These are phyloP conservation scores for Drosophila siamana DNA, from an alignment of 2,888 invertebrate species.

Conservation along the genomic window DNA sequence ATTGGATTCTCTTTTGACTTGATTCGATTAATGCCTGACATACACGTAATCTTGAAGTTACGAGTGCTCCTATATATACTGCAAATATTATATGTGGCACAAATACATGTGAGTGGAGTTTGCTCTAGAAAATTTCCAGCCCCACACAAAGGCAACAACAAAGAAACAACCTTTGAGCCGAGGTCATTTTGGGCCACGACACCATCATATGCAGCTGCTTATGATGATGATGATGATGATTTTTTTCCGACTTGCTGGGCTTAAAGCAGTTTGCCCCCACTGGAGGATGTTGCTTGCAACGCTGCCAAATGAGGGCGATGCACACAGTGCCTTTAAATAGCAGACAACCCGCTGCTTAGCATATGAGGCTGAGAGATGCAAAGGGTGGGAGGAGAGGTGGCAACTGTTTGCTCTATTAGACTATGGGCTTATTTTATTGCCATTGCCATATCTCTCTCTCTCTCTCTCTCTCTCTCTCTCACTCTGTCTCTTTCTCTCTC, in stretches of 20 bases:
- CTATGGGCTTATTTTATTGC: constrained; percentile 44
- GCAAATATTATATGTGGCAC: constrained; percentile 5
- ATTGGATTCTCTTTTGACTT: constrained; percentile 31
- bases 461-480: too few relatives aligned
- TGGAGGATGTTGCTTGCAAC: neutral
- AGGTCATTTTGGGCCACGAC: constrained; percentile 34
- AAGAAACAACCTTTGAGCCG: constrained; percentile 33
- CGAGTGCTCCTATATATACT: constrained; percentile 8
- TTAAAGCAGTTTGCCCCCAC: constrained; percentile 33
- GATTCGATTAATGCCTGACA: constrained; percentile 60
- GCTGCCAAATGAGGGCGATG: constrained; percentile 52
- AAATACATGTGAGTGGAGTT: neutral
- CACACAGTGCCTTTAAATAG: constrained; percentile 67
- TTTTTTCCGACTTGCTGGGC: constrained; percentile 11
- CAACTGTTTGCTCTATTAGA: constrained; percentile 57
- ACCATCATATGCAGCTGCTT: constrained; percentile 37
- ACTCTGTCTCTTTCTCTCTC: neutral
- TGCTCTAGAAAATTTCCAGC: constrained; percentile 4
- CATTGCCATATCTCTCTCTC: constrained; percentile 20
- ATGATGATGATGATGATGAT: neutral
- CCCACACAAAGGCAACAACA: constrained; percentile 5
- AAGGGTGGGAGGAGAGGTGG: constrained; percentile 10
- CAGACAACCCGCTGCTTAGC: constrained; percentile 63
- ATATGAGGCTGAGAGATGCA: constrained; percentile 26
- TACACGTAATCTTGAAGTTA: constrained; percentile 44